A percentile compares a stretch with the other conserved stretches of the same genome.
Evolutionary conservation across 2,888 invertebrate species (phyloP).

Genomic region (Blera fallax): DNA sequence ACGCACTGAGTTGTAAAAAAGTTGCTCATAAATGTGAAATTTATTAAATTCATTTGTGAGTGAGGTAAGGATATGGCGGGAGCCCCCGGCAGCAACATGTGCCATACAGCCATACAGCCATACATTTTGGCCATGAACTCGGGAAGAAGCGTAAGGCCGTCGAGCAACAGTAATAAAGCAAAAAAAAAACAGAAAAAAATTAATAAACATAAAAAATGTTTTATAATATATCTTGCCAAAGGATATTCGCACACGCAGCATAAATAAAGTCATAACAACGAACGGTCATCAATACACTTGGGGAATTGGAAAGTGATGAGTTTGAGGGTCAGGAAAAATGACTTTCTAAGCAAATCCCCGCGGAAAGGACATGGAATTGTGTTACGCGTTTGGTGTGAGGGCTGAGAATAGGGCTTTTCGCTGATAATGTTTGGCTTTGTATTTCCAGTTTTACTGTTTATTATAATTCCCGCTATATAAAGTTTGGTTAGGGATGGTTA

Average conservation of each 20-base stretch:
- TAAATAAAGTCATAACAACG: constrained; percentile 38
- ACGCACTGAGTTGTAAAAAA: constrained; percentile 26
- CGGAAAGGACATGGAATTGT: not conserved
- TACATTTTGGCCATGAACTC: not conserved
- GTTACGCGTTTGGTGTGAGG: not conserved
- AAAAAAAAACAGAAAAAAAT: constrained; percentile 1
- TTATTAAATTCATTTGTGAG: constrained; percentile 44
- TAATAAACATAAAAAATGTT: constrained; percentile 32
- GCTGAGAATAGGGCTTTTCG: too few species aligned
- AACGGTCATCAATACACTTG: constrained; percentile 39
- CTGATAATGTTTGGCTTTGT: too few species aligned
- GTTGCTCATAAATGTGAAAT: constrained; percentile 39
- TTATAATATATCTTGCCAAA: constrained; percentile 1
- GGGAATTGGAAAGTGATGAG: constrained; percentile 24
- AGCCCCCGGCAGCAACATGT: constrained; percentile 31
- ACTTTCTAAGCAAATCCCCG: not conserved
- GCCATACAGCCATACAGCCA: too few species aligned
- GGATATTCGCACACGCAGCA: constrained; percentile 9
- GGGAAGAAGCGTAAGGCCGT: not conserved
- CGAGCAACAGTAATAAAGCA: not conserved
- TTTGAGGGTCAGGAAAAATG: constrained; percentile 8
- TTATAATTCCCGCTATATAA: too few species aligned
- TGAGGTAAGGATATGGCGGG: not conserved
- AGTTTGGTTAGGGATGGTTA: too few species aligned
- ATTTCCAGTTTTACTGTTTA: too few species aligned